Percentiles rank a stretch among this genome's conserved stretches.
Evolutionary conservation across 2,888 invertebrate species (phyloP).

Genomic region (Caradrina kadenii): DNA sequence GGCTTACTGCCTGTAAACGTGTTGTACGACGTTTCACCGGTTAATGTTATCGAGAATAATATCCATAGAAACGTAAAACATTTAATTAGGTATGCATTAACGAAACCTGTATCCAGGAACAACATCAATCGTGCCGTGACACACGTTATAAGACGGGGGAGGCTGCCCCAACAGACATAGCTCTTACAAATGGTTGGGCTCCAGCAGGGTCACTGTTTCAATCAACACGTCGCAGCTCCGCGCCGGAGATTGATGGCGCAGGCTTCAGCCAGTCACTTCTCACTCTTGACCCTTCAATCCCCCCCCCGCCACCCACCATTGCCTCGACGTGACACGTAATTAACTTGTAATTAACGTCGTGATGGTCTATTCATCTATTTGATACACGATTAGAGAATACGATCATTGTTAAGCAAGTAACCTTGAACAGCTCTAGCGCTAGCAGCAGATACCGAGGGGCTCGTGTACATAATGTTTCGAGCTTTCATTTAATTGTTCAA

Average conservation of each 20-base stretch:
- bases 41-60: too few species aligned
- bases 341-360: slow-evolving; percentile 22
- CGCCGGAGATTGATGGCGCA: slow-evolving; percentile 37
- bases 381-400: slow-evolving; percentile 12
- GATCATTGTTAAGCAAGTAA: not conserved
- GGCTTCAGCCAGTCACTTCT: slow-evolving; percentile 20
- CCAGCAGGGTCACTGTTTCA: slow-evolving; percentile 22
- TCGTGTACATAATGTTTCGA: not conserved
- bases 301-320: accelerated
- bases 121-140: not conserved
- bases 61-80: too few species aligned
- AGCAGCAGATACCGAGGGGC: not conserved
- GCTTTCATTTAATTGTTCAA: too few species aligned
- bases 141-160: not conserved
- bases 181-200: slow-evolving; percentile 1
- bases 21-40: too few species aligned
- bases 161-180: not conserved
- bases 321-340: slow-evolving; percentile 19
- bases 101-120: not conserved
- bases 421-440: not conserved
- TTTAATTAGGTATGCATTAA: too few species aligned
- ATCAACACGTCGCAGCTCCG: slow-evolving; percentile 31
- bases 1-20: too few species aligned
- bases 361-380: not conserved
- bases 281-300: not conserved